Evolutionary conservation across 2,113 vertebrate genomes (phyloP).

Genomic region (Dendropsophus ebraccatus): DNA sequence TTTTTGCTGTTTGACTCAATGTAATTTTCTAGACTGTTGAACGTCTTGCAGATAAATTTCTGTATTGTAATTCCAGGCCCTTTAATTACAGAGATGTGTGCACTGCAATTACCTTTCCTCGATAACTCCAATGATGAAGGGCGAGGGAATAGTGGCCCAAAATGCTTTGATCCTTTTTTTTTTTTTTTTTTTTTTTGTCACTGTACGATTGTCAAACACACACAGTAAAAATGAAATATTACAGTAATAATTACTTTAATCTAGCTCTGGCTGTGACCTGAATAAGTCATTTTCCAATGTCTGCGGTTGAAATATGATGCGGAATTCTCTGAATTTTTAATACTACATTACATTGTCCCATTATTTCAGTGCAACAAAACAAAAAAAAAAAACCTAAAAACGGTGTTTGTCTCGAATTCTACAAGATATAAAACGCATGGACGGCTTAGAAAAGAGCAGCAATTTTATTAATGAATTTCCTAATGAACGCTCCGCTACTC

Average conservation of each 20-base stretch:
- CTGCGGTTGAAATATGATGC: conserved; percentile 4
- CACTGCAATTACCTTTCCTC: conserved; percentile 33
- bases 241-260: conserved; percentile 49
- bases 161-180: conserved; percentile 39
- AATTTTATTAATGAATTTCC: not conserved
- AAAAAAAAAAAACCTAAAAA: not conserved
- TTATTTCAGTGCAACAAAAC: not conserved
- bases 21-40: conserved; percentile 15
- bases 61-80: conserved; percentile 26
- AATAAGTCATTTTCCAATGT: conserved; percentile 37
- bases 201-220: conserved; percentile 38
- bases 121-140: conserved; percentile 19
- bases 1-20: conserved; percentile 12
- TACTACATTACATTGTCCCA: not conserved
- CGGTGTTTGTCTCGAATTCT: not conserved
- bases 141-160: conserved; percentile 22
- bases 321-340: conserved; percentile 7
- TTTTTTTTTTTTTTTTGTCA: too few species aligned
- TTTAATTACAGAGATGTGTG: conserved; percentile 44
- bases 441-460: not conserved
- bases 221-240: conserved; percentile 48
- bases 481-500: not conserved
- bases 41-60: conserved; percentile 30
- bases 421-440: not conserved
- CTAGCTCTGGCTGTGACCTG: conserved; percentile 31